phyloP scores from a whole-genome alignment of 2,888 invertebrate genomes.

The Maniola hyperantus region DNA sequence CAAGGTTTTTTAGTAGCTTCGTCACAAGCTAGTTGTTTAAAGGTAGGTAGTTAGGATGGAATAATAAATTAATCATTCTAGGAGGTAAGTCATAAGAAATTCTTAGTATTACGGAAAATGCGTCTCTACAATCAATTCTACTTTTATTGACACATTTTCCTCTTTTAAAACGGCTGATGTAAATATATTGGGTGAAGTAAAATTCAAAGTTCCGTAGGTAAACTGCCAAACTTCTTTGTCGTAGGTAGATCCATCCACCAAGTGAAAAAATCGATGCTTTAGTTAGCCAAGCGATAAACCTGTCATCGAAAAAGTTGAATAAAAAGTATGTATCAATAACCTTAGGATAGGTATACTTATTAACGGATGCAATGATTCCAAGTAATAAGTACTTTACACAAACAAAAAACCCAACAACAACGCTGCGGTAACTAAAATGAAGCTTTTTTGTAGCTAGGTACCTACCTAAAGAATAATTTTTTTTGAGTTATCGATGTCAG shows the following conservation, averaged over 20 bases:
- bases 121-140: not conserved
- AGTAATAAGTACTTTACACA: not conserved
- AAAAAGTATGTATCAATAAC: not conserved
- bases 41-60: not conserved
- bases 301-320: not conserved
- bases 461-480: no score
- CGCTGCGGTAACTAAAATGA: not conserved
- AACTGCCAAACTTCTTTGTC: no score
- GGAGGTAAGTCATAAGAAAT: not conserved
- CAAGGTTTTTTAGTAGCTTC: not conserved
- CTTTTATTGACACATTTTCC: not conserved
- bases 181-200: no score
- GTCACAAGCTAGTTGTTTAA: not conserved
- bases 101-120: conserved; percentile 8
- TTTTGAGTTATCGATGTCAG: no score
- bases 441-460: not conserved
- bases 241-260: not conserved
- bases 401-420: conserved; percentile 17
- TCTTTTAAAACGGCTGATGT: conserved; percentile 4
- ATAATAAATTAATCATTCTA: not conserved
- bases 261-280: not conserved
- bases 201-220: no score
- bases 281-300: conserved; percentile 7
- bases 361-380: conserved; percentile 6
- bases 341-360: conserved; percentile 1